A percentile compares a stretch with the other conserved stretches of the same genome.
phyloP scores from a whole-genome alignment of 2,888 invertebrate species.

The Cataglyphis altisquamis region DNA sequence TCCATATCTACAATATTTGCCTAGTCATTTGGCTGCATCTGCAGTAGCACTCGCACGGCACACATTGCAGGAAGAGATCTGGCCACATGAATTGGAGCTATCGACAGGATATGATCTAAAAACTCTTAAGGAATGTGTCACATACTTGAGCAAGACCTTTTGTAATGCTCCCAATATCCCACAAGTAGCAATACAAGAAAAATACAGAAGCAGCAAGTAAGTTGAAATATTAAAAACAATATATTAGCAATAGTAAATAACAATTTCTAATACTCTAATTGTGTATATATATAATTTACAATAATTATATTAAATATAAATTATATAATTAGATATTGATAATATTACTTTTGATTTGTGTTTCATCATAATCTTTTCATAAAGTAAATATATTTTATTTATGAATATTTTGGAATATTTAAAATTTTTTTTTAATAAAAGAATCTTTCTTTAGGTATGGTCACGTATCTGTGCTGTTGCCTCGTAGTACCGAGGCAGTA shows the following conservation, averaged over 20 bases:
- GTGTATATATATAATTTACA: background rate
- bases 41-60: slow-evolving; percentile 94
- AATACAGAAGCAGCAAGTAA: slow-evolving; percentile 93
- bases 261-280: background rate
- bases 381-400: background rate
- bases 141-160: slow-evolving; percentile 91
- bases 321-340: background rate
- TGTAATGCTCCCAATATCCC: slow-evolving; percentile 89
- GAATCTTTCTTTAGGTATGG: slow-evolving; percentile 78
- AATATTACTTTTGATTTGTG: background rate
- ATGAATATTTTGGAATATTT: background rate
- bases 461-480: slow-evolving; percentile 83
- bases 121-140: slow-evolving; percentile 90
- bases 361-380: background rate
- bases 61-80: slow-evolving; percentile 89
- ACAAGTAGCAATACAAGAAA: slow-evolving; percentile 96
- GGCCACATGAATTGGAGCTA: slow-evolving; percentile 90
- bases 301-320: background rate
- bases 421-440: background rate
- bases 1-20: slow-evolving; percentile 93
- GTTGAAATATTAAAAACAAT: slow-evolving; percentile 46
- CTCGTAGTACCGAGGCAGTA: slow-evolving; percentile 79
- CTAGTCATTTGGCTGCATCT: slow-evolving; percentile 94
- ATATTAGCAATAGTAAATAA: background rate
- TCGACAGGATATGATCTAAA: slow-evolving; percentile 90